These are phyloP conservation scores for Apeltes quadracus DNA, from an alignment of 2,113 vertebrate species.

Conservation along the genomic window DNA sequence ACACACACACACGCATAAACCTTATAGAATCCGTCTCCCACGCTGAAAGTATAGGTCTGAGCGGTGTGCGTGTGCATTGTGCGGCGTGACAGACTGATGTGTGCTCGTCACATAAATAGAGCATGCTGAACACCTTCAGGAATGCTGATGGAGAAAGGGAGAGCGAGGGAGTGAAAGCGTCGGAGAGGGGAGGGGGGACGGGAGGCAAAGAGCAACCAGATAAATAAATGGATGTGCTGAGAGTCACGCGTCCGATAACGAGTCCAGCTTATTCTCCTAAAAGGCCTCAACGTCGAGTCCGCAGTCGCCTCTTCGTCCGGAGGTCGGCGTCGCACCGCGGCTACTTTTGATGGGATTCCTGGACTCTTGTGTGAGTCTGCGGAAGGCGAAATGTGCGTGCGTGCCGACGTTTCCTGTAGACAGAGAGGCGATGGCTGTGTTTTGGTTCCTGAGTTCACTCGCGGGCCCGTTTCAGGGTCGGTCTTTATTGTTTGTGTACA, in stretches of 20 bases:
- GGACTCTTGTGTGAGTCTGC: constrained; percentile 29
- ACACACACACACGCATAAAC: constrained; percentile 18
- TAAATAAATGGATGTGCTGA: neutral
- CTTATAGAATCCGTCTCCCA: constrained; percentile 38
- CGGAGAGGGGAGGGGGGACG: constrained; percentile 25
- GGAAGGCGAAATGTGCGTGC: constrained; percentile 20
- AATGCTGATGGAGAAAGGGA: constrained; percentile 58
- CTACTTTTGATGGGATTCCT: constrained; percentile 42
- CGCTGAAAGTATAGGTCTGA: constrained; percentile 55
- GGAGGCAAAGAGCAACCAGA: constrained; percentile 6
- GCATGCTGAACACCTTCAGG: constrained; percentile 67
- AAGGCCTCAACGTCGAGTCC: neutral
- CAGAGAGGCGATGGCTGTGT: constrained; percentile 23
- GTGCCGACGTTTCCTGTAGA: constrained; percentile 44
- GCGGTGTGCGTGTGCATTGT: constrained; percentile 43
- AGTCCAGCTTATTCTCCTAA: neutral
- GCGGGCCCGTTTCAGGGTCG: constrained; percentile 6
- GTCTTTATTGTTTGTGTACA: neutral
- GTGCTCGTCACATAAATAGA: constrained; percentile 69
- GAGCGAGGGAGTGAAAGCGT: constrained; percentile 46
- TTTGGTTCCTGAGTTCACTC: constrained; percentile 25
- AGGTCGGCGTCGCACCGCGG: neutral
- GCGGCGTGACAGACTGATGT: constrained; percentile 50
- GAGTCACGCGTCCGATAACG: neutral
- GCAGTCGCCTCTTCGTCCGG: neutral